phyloP scores from a whole-genome alignment of 92 coral and sea anemone genomes.

The Phenganax subtilis region DNA sequence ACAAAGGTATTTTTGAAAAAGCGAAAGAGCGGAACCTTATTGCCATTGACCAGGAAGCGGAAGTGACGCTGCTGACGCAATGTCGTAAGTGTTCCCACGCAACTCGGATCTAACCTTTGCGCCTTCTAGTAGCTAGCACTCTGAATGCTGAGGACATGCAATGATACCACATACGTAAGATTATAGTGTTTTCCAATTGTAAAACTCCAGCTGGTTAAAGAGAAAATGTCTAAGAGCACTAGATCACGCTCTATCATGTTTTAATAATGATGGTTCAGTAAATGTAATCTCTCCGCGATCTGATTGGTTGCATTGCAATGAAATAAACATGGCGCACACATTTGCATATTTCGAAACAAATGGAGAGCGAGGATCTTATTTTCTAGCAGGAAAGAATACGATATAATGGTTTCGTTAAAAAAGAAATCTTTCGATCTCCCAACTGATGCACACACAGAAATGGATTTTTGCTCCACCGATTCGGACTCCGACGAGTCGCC shows the following conservation, averaged over 20 bases:
- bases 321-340: constrained; percentile 48
- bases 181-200: neutral
- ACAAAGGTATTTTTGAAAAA: constrained; percentile 9
- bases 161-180: constrained; percentile 3
- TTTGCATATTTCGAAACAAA: constrained; percentile 47
- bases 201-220: constrained; percentile 26
- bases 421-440: constrained; percentile 40
- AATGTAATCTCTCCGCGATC: constrained; percentile 16
- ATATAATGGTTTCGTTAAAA: constrained; percentile 35
- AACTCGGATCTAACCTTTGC: constrained; percentile 25
- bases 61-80: neutral
- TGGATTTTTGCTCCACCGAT: constrained; percentile 14
- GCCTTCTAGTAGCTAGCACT: constrained; percentile 6
- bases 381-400: constrained; percentile 36
- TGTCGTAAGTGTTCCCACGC: constrained; percentile 16
- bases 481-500: constrained; percentile 58
- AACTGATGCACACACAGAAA: constrained; percentile 22
- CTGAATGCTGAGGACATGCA: constrained; percentile 15
- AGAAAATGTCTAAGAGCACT: constrained; percentile 27
- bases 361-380: constrained; percentile 32
- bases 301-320: constrained; percentile 38
- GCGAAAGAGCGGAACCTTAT: neutral
- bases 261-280: constrained; percentile 6
- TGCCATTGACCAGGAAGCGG: neutral
- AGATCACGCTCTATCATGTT: neutral